A percentile compares a stretch with the other conserved stretches of the same genome.
These are phyloP conservation scores for Drosophila anomelani DNA, from an alignment of 2,888 invertebrate genomes.

Conservation along the genomic window DNA sequence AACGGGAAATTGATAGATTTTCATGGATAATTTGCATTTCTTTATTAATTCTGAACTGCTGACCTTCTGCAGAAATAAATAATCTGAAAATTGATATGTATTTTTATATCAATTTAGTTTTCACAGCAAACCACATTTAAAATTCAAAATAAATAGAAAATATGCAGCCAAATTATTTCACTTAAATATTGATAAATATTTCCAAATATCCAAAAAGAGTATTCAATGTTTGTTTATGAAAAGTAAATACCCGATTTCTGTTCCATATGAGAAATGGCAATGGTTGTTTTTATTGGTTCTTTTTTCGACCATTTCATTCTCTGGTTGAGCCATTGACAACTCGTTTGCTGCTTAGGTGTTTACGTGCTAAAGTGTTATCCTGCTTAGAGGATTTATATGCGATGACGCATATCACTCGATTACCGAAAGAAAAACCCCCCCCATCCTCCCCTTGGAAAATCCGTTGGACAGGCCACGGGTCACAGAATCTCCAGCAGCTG, in stretches of 20 bases:
- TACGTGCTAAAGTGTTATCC: constrained; percentile 71
- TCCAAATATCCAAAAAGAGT: background rate
- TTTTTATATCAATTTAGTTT: background rate
- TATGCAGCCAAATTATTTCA: background rate
- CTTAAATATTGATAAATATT: background rate
- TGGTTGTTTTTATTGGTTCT: constrained; percentile 60
- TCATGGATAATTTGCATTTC: background rate
- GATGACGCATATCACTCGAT: constrained; percentile 51
- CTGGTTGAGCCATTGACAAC: constrained; percentile 52
- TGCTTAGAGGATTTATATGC: constrained; percentile 53
- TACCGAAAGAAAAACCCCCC: constrained; percentile 2
- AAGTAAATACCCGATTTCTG: background rate
- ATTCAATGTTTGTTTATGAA: background rate
- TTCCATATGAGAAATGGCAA: constrained; percentile 50
- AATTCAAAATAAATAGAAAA: background rate
- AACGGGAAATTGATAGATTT: background rate
- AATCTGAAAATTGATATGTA: background rate
- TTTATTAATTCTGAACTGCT: no score
- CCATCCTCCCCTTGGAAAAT: background rate
- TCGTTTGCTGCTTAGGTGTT: constrained; percentile 67
- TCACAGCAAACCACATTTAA: background rate
- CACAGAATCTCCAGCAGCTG: constrained; percentile 12
- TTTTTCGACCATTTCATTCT: constrained; percentile 59
- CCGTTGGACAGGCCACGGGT: constrained; percentile 21
- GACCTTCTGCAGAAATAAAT: no score